Percentiles rank a stretch among this genome's conserved stretches.
Conservation (phyloP, 2,888 invertebrate genomes). For the Drosophila testacea region DNA sequence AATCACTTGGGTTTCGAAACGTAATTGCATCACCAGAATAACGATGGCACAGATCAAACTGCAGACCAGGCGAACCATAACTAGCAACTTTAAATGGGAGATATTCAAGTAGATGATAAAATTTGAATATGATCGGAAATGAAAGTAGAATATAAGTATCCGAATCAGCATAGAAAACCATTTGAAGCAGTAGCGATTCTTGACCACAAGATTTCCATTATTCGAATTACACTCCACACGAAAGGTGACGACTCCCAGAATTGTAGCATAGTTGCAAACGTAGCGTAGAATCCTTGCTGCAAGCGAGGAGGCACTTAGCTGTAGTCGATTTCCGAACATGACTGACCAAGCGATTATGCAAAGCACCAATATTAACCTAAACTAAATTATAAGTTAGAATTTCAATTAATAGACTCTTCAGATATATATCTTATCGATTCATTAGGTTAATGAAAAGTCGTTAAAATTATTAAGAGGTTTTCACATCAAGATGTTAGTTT, state of each 20-base stretch:
- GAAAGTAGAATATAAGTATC: background rate
- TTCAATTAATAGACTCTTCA: slow-evolving; percentile 2
- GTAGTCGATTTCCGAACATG: slow-evolving; percentile 51
- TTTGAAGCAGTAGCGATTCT: slow-evolving; percentile 27
- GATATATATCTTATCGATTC: slow-evolving; percentile 15
- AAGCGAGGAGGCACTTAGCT: slow-evolving; percentile 42
- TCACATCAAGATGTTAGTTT: background rate
- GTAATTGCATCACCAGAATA: slow-evolving; percentile 50
- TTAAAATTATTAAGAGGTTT: background rate
- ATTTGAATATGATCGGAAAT: background rate
- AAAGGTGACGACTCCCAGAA: slow-evolving; percentile 56
- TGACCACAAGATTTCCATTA: slow-evolving; percentile 32
- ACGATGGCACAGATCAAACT: slow-evolving; percentile 25
- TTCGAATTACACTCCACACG: slow-evolving; percentile 22
- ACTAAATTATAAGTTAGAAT: background rate
- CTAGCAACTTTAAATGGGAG: slow-evolving; percentile 30
- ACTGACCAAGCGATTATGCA: slow-evolving; percentile 20
- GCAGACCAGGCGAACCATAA: slow-evolving; percentile 16
- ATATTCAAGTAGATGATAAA: background rate
- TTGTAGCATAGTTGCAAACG: slow-evolving; percentile 44
- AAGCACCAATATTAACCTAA: too few species aligned
- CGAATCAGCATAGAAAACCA: slow-evolving; percentile 50
- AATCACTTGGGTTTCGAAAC: slow-evolving; percentile 39
- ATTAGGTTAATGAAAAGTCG: slow-evolving; percentile 36
- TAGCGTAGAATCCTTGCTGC: slow-evolving; percentile 33